Evolutionary conservation across 2,888 invertebrate genomes (phyloP).

Genomic region (Salticus scenicus): DNA sequence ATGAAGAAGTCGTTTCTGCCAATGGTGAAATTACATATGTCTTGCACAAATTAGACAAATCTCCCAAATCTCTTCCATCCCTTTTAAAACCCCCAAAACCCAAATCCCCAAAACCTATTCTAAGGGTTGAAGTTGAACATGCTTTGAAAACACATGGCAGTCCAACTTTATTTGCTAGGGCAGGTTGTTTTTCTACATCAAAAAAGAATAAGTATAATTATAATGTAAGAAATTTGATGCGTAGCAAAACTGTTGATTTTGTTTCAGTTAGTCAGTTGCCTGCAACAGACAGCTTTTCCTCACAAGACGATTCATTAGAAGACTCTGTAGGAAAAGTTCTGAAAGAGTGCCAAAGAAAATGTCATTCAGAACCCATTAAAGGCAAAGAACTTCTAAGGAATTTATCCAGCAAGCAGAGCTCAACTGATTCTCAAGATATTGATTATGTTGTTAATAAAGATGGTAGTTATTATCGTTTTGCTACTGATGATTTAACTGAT

Average conservation of each 20-base stretch:
- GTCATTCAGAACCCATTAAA: slow-evolving; percentile 39
- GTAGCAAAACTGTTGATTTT: slow-evolving; percentile 69
- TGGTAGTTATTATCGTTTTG: slow-evolving; percentile 66
- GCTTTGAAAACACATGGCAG: slow-evolving; percentile 58
- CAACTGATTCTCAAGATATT: slow-evolving; percentile 61
- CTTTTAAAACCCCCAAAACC: slow-evolving; percentile 47
- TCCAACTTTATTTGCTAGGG: slow-evolving; percentile 68
- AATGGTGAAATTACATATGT: slow-evolving; percentile 66
- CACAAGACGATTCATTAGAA: slow-evolving; percentile 71
- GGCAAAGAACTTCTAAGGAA: slow-evolving; percentile 45
- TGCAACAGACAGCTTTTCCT: slow-evolving; percentile 70
- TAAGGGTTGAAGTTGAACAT: slow-evolving; percentile 67
- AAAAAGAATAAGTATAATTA: slow-evolving; percentile 52
- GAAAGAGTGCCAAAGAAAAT: slow-evolving; percentile 58
- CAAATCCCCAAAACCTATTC: slow-evolving; percentile 51
- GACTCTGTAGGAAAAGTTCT: slow-evolving; percentile 64
- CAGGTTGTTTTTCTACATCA: slow-evolving; percentile 62
- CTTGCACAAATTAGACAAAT: slow-evolving; percentile 66
- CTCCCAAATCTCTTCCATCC: slow-evolving; percentile 45
- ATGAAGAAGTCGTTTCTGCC: slow-evolving; percentile 32
- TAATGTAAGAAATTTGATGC: slow-evolving; percentile 59
- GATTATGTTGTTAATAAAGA: slow-evolving; percentile 63
- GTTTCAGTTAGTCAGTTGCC: slow-evolving; percentile 71
- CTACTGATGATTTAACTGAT: slow-evolving; percentile 64
- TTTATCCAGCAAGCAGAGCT: slow-evolving; percentile 44